Evolutionary conservation across 2,113 vertebrate genomes (phyloP).

Genomic region (Hippopotamus amphibius): DNA sequence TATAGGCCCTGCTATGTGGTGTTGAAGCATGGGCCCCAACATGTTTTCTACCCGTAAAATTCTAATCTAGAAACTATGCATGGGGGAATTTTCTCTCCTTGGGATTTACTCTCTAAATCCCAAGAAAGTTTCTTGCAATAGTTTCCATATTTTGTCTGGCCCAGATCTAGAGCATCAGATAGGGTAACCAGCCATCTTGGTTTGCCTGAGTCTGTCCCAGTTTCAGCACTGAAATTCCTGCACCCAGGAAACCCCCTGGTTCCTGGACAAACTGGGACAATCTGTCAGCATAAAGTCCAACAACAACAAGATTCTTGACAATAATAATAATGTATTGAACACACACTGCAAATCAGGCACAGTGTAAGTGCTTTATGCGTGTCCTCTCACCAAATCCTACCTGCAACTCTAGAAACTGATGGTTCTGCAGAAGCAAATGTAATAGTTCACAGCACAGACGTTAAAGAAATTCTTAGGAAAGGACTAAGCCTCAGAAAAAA

Average conservation of each 20-base stretch:
- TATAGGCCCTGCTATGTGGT: neutral
- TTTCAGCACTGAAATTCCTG: neutral
- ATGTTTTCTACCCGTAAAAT: neutral
- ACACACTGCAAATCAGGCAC: neutral
- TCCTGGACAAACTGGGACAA: neutral
- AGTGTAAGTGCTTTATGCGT: neutral
- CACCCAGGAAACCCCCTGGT: neutral
- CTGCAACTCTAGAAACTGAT: neutral
- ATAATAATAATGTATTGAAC: neutral
- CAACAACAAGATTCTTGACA: neutral
- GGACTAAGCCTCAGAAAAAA: conserved; percentile 28
- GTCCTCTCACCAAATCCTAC: neutral
- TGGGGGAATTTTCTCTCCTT: neutral
- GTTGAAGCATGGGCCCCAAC: neutral
- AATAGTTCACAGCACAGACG: neutral
- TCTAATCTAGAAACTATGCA: neutral
- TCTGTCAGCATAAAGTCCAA: neutral
- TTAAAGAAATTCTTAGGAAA: conserved; percentile 44
- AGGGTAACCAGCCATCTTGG: neutral
- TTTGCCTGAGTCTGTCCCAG: neutral
- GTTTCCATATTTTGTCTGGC: neutral
- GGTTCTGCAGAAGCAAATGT: neutral
- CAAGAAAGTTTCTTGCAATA: neutral
- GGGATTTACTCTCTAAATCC: neutral
- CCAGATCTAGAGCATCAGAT: neutral